Conservation (phyloP, 23 tunicate species). For the Ciona savignyi region DNA sequence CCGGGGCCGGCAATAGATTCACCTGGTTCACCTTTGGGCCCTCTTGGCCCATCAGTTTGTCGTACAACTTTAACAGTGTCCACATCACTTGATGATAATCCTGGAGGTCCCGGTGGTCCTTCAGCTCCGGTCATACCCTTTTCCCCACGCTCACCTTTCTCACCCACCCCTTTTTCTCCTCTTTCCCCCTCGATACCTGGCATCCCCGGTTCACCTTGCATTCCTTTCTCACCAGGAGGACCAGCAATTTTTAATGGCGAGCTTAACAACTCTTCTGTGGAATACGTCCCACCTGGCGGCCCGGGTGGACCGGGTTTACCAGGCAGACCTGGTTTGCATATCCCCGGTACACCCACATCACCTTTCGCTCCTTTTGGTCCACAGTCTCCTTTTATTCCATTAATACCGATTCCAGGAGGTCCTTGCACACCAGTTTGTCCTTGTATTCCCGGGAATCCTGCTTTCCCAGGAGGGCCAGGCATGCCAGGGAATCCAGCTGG, state of each 20-base stretch:
- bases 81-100: conserved; percentile 14
- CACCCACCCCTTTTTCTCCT: conserved; percentile 28
- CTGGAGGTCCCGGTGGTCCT: conserved; percentile 66
- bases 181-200: conserved; percentile 5
- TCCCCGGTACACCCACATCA: conserved; percentile 58
- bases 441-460: conserved; percentile 83
- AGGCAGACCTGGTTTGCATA: conserved; percentile 61
- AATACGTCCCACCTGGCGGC: conserved; percentile 1
- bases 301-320: conserved; percentile 63
- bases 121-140: conserved; percentile 28
- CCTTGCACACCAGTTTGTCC: conserved; percentile 85
- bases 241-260: neutral
- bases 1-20: conserved; percentile 17
- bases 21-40: conserved; percentile 66
- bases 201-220: conserved; percentile 27
- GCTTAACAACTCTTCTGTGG: neutral
- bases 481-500: conserved; percentile 89
- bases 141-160: conserved; percentile 44
- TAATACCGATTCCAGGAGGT: conserved; percentile 31
- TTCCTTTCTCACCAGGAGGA: conserved; percentile 19
- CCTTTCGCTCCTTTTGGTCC: conserved; percentile 91
- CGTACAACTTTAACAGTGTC: conserved; percentile 52
- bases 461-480: conserved; percentile 93
- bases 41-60: conserved; percentile 55
- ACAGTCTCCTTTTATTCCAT: conserved; percentile 75